A percentile compares a stretch with the other conserved stretches of the same genome.
Conservation (phyloP, 2,113 vertebrate genomes). For the Zosterops borbonicus region DNA sequence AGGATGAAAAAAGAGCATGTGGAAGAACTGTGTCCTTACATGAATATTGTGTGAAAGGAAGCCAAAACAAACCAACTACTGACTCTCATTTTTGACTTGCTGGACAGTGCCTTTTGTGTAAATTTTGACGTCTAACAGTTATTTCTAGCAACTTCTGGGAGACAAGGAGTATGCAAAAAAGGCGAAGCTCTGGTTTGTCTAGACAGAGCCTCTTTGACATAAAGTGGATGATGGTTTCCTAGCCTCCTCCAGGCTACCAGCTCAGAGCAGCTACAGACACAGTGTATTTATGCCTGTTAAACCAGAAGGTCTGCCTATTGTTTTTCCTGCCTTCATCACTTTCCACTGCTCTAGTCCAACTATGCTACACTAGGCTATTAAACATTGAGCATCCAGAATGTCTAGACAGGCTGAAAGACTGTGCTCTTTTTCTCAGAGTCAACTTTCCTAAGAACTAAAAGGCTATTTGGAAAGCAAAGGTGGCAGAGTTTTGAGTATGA, state of each 20-base stretch:
- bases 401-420: slow-evolving; percentile 45
- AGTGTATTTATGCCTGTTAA: slow-evolving; percentile 14
- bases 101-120: background rate
- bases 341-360: slow-evolving; percentile 12
- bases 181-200: background rate
- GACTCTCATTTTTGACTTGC: background rate
- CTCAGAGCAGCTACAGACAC: background rate
- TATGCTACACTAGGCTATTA: background rate
- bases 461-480: background rate
- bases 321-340: slow-evolving; percentile 30
- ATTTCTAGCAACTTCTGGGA: background rate
- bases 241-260: background rate
- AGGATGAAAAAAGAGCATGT: background rate
- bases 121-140: background rate
- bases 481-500: background rate
- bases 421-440: background rate
- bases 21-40: background rate
- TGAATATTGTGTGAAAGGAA: background rate
- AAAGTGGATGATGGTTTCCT: background rate
- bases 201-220: slow-evolving; percentile 9
- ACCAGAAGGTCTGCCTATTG: slow-evolving; percentile 54
- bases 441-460: background rate
- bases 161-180: background rate
- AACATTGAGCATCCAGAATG: slow-evolving; percentile 22
- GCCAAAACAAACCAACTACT: background rate